Base-by-base conservation (phyloP, 2,888 invertebrate genomes). In the Lycocerus yunnanus region DNA sequence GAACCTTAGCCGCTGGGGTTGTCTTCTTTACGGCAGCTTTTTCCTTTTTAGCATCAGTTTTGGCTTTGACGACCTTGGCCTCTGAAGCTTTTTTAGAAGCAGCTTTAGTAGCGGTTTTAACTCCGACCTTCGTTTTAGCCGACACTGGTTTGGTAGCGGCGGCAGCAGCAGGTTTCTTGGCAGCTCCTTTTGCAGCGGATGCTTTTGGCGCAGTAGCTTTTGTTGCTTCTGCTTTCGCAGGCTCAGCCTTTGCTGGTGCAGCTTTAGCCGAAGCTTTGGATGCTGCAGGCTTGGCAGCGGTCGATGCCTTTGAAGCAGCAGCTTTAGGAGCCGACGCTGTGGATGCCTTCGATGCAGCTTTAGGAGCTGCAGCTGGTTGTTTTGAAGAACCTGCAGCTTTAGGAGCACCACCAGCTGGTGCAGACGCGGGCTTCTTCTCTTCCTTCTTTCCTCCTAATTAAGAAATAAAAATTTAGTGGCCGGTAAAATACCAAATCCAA, bases 401-500 rank as follows among this genome's bases (percentile, higher is more conserved):
- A 13, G 18, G 18, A 13, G 66, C 66, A 14, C 24, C 66, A 24
- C 87, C 77, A 20, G 84, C 82, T 16, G 86, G 84, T 66, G 86
- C 85, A 10, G 88, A 81, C 8, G 88, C 85, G 66, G 88, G 88
- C 80, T 88, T 88, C 83, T 88, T 88, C 73, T 86, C 87, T 27
- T 84, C 85, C 89, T 91, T 86, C 89, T 92, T 83, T 90, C 92
- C 80, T 87, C 87, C 83, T 75, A 83, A 83, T 82, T 76, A 69
- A 24, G 13, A 27, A 24, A 15, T 61, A 10, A 10, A 21, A 11
- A 11, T 24, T 24, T 24, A 24, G 21, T 24, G n/a, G 3, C 21
- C 21, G 21, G 21, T 3, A 24, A 10, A 24, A 24, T 24, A 24
- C 9, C 9, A 24, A 24, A 24, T 24, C 21, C 11, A 24, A 10